These are phyloP conservation scores for Myrmecophaga tridactyla DNA, from an alignment of 2,113 vertebrate genomes.

Conservation along the genomic window DNA sequence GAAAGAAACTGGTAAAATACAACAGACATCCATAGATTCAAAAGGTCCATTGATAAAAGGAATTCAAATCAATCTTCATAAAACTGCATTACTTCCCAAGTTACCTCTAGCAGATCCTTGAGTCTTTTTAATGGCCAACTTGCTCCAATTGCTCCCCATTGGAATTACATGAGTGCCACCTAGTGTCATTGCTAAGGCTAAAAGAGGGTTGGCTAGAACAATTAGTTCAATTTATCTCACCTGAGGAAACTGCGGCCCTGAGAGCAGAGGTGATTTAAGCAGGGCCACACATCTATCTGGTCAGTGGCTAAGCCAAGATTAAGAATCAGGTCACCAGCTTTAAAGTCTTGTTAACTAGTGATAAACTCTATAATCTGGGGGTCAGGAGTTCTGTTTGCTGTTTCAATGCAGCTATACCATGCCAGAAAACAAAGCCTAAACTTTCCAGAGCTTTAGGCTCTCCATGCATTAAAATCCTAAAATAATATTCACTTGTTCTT, in stretches of 20 bases:
- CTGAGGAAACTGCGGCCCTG: neutral
- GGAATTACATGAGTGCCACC: conserved; percentile 70
- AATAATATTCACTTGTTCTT: neutral
- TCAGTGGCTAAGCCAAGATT: neutral
- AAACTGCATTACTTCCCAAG: neutral
- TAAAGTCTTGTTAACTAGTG: neutral
- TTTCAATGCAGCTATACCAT: neutral
- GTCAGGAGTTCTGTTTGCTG: neutral
- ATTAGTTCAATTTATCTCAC: neutral
- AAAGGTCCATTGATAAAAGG: neutral
- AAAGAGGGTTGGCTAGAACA: neutral
- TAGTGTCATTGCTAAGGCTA: conserved; percentile 53
- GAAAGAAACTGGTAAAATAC: conserved; percentile 32
- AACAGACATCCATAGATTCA: neutral
- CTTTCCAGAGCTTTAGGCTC: neutral
- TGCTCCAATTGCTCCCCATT: neutral
- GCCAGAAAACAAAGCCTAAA: neutral
- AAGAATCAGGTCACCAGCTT: neutral
- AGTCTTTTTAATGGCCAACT: neutral
- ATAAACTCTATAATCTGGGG: neutral
- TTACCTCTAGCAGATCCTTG: neutral
- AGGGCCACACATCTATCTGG: neutral
- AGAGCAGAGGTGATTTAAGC: neutral
- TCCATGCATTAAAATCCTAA: neutral
- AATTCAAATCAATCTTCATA: neutral